Evolutionary conservation across 2,888 invertebrate genomes (phyloP).

Genomic region (Hetaerina titia): DNA sequence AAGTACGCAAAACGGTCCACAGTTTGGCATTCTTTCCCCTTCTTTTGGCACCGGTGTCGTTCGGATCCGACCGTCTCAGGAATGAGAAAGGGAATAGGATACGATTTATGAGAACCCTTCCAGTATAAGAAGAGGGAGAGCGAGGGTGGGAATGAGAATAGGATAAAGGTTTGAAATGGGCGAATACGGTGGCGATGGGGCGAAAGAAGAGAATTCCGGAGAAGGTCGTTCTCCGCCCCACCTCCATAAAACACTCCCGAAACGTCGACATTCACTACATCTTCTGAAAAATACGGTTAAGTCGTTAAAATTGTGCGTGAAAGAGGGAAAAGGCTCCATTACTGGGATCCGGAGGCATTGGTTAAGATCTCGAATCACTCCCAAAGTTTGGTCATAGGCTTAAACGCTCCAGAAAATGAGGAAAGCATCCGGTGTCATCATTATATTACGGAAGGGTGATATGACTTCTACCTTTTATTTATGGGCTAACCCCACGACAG

Average conservation of each 20-base stretch:
- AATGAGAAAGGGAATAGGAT: not conserved
- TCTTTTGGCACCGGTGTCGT: not conserved
- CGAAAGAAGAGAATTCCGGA: not conserved
- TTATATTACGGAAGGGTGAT: too few relatives aligned
- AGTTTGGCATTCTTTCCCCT: not conserved
- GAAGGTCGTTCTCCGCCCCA: not conserved
- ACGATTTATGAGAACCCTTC: slow-evolving; percentile 1
- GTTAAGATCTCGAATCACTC: not conserved
- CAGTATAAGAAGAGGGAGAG: not conserved
- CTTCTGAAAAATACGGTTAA: not conserved
- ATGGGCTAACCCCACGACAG: too few relatives aligned
- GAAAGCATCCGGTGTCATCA: too few relatives aligned
- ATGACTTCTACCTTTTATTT: too few relatives aligned
- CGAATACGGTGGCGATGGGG: not conserved
- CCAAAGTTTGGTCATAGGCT: too few relatives aligned
- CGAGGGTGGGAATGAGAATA: not conserved
- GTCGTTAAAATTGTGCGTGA: not conserved
- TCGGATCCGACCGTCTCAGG: not conserved
- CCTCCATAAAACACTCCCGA: not conserved
- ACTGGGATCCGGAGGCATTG: not conserved
- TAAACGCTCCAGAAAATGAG: too few relatives aligned
- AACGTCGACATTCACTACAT: not conserved
- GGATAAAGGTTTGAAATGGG: not conserved
- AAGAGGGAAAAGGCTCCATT: not conserved
- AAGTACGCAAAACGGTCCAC: not conserved